Evolutionary conservation across 2,113 vertebrate species (phyloP), one percentile per base, ranked within the genome.

Genomic region (Polypterus senegalus): DNA sequence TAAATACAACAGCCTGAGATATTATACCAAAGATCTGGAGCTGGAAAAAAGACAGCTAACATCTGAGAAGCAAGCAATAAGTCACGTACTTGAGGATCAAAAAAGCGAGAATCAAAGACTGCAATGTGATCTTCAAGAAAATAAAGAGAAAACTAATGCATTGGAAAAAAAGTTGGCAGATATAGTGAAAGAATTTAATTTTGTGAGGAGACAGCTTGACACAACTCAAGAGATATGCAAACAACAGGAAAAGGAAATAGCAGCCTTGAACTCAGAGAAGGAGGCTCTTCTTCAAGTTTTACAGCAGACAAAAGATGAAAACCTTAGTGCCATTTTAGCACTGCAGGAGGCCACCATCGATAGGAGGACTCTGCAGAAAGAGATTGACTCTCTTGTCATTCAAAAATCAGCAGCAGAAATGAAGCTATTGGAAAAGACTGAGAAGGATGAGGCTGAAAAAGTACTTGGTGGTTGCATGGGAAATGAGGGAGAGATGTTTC

Each of bases 1-100:
- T n/a, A 82, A 74, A 44, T 81, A 69, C 7, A 67, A 75, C 9
- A 74, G 74, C 57, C 70, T 83, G 59, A 73, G 77, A 68, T 64
- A 55, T 43, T 71, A 74, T 62, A 77, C 73, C 27, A 73, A 74
- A 65, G 64, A 27, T 47, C 69, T 81, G 8, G 76, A 79, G 10
- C 66, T 76, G 63, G 70, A 79, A 60, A 74, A 65, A 0, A 71
- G 60, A 45, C 76, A 74, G 6, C 67, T 83, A 45, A 67, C 54
- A 59, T 57, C 63, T 46, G 72, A 85, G 64, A 86, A 79, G 43
- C 66, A 78, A 58, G 66, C 64, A 53, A 69, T 76, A 45, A 52
- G 51, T 5, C 66, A 76, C 48, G 48, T 62, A 43, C 44, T 78
- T 3, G 58, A 72, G 11, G 57, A 72, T 46, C 65, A 82, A 47